These are phyloP conservation scores for Gambelia wislizenii DNA, from an alignment of 2,797 vertebrate species.

Conservation along the genomic window DNA sequence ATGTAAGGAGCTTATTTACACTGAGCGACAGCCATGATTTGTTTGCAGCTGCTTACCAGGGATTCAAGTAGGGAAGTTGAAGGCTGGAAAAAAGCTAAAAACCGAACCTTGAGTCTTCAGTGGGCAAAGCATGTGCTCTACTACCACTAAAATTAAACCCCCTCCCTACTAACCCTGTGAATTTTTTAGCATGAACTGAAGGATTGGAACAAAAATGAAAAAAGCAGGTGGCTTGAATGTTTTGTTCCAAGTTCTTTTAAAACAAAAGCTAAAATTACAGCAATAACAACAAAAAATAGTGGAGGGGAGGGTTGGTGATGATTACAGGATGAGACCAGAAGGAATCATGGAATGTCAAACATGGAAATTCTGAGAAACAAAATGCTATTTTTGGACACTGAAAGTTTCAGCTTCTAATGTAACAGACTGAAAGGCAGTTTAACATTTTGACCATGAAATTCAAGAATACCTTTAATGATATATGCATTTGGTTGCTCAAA, in stretches of 20 bases:
- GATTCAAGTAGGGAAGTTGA: not conserved
- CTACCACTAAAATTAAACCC: not conserved
- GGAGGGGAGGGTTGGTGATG: not conserved
- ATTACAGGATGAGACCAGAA: constrained; percentile 24
- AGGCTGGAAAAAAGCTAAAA: too few relatives aligned
- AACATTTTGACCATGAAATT: constrained; percentile 41
- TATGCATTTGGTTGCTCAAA: constrained; percentile 28
- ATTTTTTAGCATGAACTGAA: not conserved
- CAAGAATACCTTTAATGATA: constrained; percentile 28
- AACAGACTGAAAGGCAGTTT: constrained; percentile 37
- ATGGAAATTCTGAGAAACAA: not conserved
- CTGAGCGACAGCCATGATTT: not conserved
- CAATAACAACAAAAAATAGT: not conserved
- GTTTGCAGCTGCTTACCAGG: not conserved
- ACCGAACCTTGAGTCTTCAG: not conserved
- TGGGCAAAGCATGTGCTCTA: not conserved
- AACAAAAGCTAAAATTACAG: constrained; percentile 22
- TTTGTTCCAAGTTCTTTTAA: not conserved
- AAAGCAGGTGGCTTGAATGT: not conserved
- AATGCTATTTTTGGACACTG: constrained; percentile 4
- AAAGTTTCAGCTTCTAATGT: constrained; percentile 31
- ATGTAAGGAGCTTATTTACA: too few relatives aligned
- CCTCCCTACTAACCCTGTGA: not conserved
- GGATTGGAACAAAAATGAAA: not conserved
- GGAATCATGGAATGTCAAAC: not conserved